Base-by-base conservation (phyloP, 1,140 invertebrate genomes). In the Thaumatotibia leucotreta region DNA sequence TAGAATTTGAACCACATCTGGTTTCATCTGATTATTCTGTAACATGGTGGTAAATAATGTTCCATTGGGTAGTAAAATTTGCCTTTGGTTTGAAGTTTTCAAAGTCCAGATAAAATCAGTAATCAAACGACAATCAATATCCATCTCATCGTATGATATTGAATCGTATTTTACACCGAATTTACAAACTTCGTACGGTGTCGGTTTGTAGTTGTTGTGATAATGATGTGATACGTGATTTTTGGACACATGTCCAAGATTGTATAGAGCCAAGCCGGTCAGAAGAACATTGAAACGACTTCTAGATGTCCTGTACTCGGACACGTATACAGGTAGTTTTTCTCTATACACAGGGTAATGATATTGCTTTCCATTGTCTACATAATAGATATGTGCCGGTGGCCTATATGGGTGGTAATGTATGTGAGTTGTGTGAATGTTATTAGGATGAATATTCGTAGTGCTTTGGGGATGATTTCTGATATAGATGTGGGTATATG, bases 221-320 rank as follows among this genome's bases (percentile, higher is more conserved):
- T n/a, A 58, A 4, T 14, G 4, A 14, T 0, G 52, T 24, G 24
- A 8, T 58, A 29, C 10, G 5, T 1, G 9, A 8, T 11, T 9
- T 58, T 27, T 58, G n/a, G 52, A 27, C 14, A 27, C 52, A 58
- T 14, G 52, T 58, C 52, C 52, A 58, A 58, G 52, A 58, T 58
- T 58, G 24, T 58, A 58, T 14, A 58, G n/a, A 27, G 52, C 52
- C 11, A 58, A 20, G 4, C 52, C 52, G 1, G 52, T 27, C 52
- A 58, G 52, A 29, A 58, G 24, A 11, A 27, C n/a, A 10, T 27
- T 58, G 11, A 27, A 58, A 11, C 52, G 23, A 58, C 52, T 58
- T 24, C 23, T 24, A 24, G 52, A 58, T 14, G 52, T n/a, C 14
- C 52, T 58, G 52, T 58, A 58, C n/a, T 58, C 52, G 4, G n/a